phyloP scores from a whole-genome alignment of 2,113 vertebrate genomes.

The Cyprinus carpio region DNA sequence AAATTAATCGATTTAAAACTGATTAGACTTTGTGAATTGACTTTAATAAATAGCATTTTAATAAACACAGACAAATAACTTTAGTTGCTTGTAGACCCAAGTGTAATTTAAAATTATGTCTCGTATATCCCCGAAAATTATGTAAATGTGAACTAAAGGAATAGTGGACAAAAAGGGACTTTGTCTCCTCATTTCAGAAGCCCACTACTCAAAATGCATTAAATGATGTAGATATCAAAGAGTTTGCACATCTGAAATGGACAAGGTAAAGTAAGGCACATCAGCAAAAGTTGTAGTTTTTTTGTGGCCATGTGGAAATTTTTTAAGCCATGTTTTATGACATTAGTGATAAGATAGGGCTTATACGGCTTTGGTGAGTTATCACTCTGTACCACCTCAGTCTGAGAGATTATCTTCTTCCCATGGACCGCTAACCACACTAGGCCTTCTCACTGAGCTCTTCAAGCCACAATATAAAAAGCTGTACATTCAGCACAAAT shows the following conservation, averaged over 20 bases:
- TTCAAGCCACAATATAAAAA: slow-evolving; percentile 77
- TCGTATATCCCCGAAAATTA: background rate
- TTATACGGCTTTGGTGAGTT: slow-evolving; percentile 57
- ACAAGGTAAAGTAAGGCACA: slow-evolving; percentile 16
- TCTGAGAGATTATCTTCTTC: slow-evolving; percentile 69
- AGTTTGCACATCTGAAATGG: background rate
- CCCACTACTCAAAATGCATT: background rate
- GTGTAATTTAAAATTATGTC: background rate
- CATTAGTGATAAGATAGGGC: slow-evolving; percentile 49
- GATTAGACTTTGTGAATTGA: background rate
- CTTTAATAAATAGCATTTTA: background rate
- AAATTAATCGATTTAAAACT: no score
- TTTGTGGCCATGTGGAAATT: slow-evolving; percentile 37
- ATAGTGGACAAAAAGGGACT: background rate
- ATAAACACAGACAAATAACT: background rate
- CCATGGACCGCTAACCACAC: slow-evolving; percentile 65
- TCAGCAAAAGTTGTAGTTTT: slow-evolving; percentile 22
- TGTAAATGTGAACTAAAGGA: background rate
- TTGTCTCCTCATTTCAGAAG: background rate
- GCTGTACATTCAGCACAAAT: slow-evolving; percentile 76
- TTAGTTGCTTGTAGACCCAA: background rate
- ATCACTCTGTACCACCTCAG: slow-evolving; percentile 61
- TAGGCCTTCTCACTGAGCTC: slow-evolving; percentile 71
- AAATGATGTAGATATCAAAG: slow-evolving; percentile 5
- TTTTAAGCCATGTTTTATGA: slow-evolving; percentile 52